A percentile compares a stretch with the other conserved stretches of the same genome.
Conservation (phyloP, 2,113 vertebrate species). For the cat (Felis catus) region DNA sequence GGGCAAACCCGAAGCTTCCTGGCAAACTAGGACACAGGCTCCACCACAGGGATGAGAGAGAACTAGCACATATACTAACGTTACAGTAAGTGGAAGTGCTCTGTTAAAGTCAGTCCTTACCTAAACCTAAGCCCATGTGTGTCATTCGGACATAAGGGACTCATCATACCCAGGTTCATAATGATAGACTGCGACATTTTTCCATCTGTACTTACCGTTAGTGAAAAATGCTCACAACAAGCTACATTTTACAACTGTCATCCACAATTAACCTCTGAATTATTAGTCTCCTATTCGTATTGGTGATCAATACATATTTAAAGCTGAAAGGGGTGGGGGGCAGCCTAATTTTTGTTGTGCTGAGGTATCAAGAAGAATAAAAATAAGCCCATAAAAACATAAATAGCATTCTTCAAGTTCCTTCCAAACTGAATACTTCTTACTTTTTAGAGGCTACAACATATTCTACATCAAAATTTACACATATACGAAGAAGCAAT, state of each 20-base stretch:
- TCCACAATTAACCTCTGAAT: neutral
- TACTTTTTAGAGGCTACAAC: neutral
- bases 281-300: neutral
- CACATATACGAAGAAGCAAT: neutral
- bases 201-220: neutral
- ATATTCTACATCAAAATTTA: slow-evolving; percentile 39
- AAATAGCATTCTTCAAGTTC: neutral
- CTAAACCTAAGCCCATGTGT: neutral
- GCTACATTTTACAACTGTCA: neutral
- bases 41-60: neutral
- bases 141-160: neutral
- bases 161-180: neutral
- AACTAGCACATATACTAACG: neutral
- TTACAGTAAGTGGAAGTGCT: neutral
- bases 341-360: neutral
- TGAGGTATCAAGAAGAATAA: slow-evolving; percentile 8
- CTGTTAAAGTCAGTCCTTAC: neutral
- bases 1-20: neutral
- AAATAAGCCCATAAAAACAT: neutral
- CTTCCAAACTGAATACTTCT: neutral
- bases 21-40: neutral
- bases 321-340: neutral
- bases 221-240: neutral
- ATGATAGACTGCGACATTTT: neutral
- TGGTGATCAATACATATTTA: neutral